Evolutionary conservation across 2,797 vertebrate genomes (phyloP), one percentile per base, ranked within the genome.

Genomic region (Chaetophractus vellerosus): DNA sequence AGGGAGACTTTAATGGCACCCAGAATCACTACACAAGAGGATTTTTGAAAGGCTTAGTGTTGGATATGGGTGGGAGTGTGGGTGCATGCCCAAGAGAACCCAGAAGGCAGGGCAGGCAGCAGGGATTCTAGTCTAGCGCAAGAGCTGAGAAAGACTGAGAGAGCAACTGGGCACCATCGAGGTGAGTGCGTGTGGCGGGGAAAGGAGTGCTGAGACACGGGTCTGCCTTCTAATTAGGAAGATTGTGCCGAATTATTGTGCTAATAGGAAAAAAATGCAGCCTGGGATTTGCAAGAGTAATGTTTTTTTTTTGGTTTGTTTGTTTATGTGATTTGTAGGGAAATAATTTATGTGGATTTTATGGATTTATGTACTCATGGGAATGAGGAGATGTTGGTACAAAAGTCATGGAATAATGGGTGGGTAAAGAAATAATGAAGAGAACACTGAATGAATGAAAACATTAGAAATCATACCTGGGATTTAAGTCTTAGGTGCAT

Each of bases 341-440:
- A 72, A 72, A 78, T 26, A 90, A 90, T 72, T 55, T 63, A 38
- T 31, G 1, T 19, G 82, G 0, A 24, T 63, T 92, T 63, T 85
- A 59, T 75, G 45, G 23, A 52, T 71, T 78, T 83, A 24, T 93
- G 66, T 36, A 16, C 50, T 63, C 9, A 79, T 11, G 8, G 18
- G n/a, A 74, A 26, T 95, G n/a, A 81, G 55, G 28, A 6, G 12
- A 75, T 76, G 26, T 88, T 94, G 16, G 33, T 94, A 38, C n/a
- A 50, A 64, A 92, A 90, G 15, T 63, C 41, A 64, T 71, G 10
- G 11, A 52, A 50, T 86, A 52, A 50, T 86, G 15, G 31, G n/a
- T 69, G 28, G 84, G 5, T 80, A 31, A 88, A 19, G 21, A 84
- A 66, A n/a, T 50, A 87, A 18, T 78, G 50, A 66, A 57, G 19